A percentile compares a stretch with the other conserved stretches of the same genome.
Conservation (phyloP, 2,797 vertebrate species). For the Geotrypetes seraphini region DNA sequence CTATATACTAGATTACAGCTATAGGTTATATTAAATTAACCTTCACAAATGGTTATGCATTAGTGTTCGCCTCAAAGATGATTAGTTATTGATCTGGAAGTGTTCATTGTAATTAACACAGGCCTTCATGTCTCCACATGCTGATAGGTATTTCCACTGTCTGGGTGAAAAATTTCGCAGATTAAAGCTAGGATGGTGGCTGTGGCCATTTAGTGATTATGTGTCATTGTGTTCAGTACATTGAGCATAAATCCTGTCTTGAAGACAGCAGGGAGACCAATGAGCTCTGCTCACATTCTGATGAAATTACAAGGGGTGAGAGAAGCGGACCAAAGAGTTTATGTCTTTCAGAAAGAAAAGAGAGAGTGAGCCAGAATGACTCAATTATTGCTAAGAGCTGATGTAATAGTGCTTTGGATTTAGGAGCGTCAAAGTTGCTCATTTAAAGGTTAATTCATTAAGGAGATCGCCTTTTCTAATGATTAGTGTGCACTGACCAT, state of each 20-base stretch:
- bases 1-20: conserved; percentile 55
- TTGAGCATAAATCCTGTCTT: conserved; percentile 49
- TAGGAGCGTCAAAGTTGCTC: too few relatives aligned
- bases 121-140: conserved; percentile 23
- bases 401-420: too few relatives aligned
- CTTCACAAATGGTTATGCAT: conserved; percentile 55
- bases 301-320: conserved; percentile 31
- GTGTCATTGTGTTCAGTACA: conserved; percentile 51
- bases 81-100: conserved; percentile 15
- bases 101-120: conserved; percentile 46
- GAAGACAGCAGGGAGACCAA: conserved; percentile 49
- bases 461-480: too few relatives aligned
- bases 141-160: conserved; percentile 36
- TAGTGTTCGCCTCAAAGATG: conserved; percentile 47
- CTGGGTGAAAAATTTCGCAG: conserved; percentile 48
- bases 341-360: conserved; percentile 11
- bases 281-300: conserved; percentile 39
- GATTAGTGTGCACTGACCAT: too few relatives aligned
- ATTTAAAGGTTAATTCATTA: too few relatives aligned
- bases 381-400: too few relatives aligned
- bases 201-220: conserved; percentile 43
- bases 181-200: conserved; percentile 37
- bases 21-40: conserved; percentile 70
- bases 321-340: conserved; percentile 15
- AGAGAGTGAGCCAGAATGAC: conserved; percentile 1